Conservation (phyloP, 92 coral and sea anemone genomes). For the Paramuricea clavata region DNA sequence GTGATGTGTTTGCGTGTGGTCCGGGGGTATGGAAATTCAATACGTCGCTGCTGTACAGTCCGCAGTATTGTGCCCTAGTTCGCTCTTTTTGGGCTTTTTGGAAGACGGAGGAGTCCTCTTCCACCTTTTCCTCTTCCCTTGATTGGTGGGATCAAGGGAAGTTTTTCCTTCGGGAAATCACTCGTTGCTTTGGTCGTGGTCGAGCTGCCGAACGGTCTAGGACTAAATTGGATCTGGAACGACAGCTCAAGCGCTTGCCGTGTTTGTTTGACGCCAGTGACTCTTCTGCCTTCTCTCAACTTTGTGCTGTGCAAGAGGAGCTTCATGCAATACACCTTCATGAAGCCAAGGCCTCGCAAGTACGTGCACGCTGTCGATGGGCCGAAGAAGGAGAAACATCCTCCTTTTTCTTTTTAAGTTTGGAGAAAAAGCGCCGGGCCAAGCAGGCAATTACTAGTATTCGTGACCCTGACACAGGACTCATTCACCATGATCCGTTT, state of each 20-base stretch:
- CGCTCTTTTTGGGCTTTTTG: constrained; percentile 48
- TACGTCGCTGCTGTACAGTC: constrained; percentile 33
- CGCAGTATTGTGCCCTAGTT: constrained; percentile 29
- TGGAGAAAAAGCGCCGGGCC: constrained; percentile 39
- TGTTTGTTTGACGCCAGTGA: constrained; percentile 39
- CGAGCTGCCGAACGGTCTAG: neutral
- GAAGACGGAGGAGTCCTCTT: neutral
- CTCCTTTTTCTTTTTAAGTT: constrained; percentile 41
- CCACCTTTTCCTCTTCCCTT: constrained; percentile 6
- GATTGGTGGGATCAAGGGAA: constrained; percentile 62
- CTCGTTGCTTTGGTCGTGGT: neutral
- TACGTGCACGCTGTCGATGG: too few relatives aligned
- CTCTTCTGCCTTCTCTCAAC: constrained; percentile 23
- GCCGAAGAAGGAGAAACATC: constrained; percentile 16
- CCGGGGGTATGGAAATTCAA: constrained; percentile 47
- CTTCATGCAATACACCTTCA: constrained; percentile 31
- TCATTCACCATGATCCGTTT: neutral
- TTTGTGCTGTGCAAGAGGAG: constrained; percentile 47
- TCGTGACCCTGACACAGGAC: constrained; percentile 13
- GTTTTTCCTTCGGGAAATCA: constrained; percentile 24
- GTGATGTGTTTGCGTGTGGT: neutral
- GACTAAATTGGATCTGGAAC: neutral
- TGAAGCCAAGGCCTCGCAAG: constrained; percentile 23
- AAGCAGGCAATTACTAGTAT: neutral
- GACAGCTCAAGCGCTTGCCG: neutral